Base-by-base conservation (phyloP, 1,140 invertebrate species). In the Dreissena polymorpha region DNA sequence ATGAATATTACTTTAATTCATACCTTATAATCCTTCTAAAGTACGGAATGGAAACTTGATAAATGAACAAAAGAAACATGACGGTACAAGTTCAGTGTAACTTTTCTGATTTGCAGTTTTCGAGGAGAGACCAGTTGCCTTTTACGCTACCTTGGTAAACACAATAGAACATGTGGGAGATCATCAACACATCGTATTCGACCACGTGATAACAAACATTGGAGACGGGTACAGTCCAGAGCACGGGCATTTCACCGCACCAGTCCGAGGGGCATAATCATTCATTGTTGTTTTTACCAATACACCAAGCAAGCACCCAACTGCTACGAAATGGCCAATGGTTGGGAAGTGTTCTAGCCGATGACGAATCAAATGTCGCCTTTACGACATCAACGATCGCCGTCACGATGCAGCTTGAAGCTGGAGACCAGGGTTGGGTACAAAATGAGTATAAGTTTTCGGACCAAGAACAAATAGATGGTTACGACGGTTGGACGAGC, bases 151-250 rank as follows among this genome's bases (percentile, higher is more conserved):
- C 39, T 50, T 80, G 65, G 25, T 55, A 16, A 80, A 6, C 10
- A 60, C 53, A 6, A 69, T 63, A 8, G 13, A 51, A 7, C 29
- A 63, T 18, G 39, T 63, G 39, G 12, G 25, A 1, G 8, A 10
- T 55, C 53, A 71, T 39, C 49, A 60, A 49, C 65, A 71, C 50
- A 25, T 60, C 21, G 27, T 10, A 13, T 67, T 80, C 64, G 64
- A 77, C 21, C 14, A 50, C 63, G 63, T 77, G 21, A 65, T 65
- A 10, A 65, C 74, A 39, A 77, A 77, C 27, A 67, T 74, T n/a
- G 55, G 72, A 18, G 51, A 50, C 10, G 72, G 53, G 7, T 74
- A 74, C 55, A 60, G n/a, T 10, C 10, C 51, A 14, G 10, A 13
- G 13, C 57, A 12, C 29, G 72, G 72, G 39, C 53, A 74, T 29